phyloP scores from a whole-genome alignment of 1,140 invertebrate species.

The Bombyx mandarina region DNA sequence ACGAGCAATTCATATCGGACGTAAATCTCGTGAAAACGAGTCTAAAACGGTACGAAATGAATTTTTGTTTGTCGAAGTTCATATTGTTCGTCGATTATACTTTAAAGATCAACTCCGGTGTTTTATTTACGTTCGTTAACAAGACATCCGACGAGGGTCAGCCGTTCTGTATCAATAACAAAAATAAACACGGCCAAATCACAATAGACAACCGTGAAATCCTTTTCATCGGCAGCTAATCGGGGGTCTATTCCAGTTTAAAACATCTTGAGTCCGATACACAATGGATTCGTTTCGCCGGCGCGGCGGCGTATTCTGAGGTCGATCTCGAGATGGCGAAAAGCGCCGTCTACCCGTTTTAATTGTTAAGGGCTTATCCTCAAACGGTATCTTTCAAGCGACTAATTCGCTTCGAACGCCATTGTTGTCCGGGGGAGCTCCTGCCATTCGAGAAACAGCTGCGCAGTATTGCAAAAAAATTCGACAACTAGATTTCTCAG shows the following conservation, averaged over 20 bases:
- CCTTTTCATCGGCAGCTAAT: slow-evolving; percentile 9
- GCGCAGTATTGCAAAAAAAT: slow-evolving; percentile 22
- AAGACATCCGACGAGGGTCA: slow-evolving; percentile 1
- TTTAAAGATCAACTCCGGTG: no score
- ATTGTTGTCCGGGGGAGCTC: slow-evolving; percentile 31
- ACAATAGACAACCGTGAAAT: slow-evolving; percentile 11
- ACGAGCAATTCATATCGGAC: no score
- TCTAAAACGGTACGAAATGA: no score
- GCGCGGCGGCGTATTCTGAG: background rate
- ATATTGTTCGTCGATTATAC: no score
- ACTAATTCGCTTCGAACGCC: slow-evolving; percentile 57
- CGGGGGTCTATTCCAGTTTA: slow-evolving; percentile 14
- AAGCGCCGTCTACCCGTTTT: slow-evolving; percentile 23
- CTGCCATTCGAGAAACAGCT: slow-evolving; percentile 30
- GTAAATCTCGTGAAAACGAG: no score
- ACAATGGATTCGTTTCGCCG: slow-evolving; percentile 2
- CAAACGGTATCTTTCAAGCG: slow-evolving; percentile 37
- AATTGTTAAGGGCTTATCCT: slow-evolving; percentile 50
- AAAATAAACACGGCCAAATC: background rate
- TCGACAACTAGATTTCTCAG: background rate
- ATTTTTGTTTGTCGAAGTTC: no score
- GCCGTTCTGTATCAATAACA: slow-evolving; percentile 1
- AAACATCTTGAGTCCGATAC: slow-evolving; percentile 29
- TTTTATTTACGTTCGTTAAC: no score
- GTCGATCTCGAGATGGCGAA: background rate